Conservation (phyloP, 2,888 invertebrate genomes). For the Macrosiphum euphorbiae region DNA sequence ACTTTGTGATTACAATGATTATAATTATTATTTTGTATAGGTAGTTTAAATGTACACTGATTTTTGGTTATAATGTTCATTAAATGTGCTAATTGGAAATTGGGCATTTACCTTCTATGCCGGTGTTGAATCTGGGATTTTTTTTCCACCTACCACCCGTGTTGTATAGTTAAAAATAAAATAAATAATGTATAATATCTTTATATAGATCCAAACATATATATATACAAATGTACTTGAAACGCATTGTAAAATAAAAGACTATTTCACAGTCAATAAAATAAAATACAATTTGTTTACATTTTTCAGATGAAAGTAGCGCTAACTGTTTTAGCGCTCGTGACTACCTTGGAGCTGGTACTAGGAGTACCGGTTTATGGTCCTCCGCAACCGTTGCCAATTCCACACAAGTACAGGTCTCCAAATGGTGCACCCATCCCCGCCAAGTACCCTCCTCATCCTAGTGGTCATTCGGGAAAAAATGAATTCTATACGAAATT, state of each 20-base stretch:
- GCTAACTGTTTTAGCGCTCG: neutral
- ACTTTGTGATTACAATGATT: neutral
- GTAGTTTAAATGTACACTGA: too few relatives aligned
- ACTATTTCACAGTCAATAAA: neutral
- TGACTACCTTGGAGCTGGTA: constrained; percentile 16
- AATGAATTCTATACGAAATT: constrained; percentile 68
- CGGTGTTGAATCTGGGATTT: too few relatives aligned
- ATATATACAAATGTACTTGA: neutral
- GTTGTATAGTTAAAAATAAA: too few relatives aligned
- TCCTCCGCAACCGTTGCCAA: constrained; percentile 39
- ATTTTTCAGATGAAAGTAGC: constrained; percentile 50
- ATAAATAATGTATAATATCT: neutral
- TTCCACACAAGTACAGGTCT: constrained; percentile 15
- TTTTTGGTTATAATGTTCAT: too few relatives aligned
- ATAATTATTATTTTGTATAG: too few relatives aligned
- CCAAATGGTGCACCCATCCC: constrained; percentile 42
- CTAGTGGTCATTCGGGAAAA: constrained; percentile 49
- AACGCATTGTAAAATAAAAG: neutral
- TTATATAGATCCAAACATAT: neutral
- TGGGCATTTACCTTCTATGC: too few relatives aligned
- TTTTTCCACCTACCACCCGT: too few relatives aligned
- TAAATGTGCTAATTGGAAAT: too few relatives aligned
- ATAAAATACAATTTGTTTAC: neutral
- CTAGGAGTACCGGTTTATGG: constrained; percentile 40
- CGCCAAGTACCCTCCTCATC: constrained; percentile 40